These are phyloP conservation scores for Hemiprocne comata DNA, from an alignment of 2,113 vertebrate species.

Conservation along the genomic window DNA sequence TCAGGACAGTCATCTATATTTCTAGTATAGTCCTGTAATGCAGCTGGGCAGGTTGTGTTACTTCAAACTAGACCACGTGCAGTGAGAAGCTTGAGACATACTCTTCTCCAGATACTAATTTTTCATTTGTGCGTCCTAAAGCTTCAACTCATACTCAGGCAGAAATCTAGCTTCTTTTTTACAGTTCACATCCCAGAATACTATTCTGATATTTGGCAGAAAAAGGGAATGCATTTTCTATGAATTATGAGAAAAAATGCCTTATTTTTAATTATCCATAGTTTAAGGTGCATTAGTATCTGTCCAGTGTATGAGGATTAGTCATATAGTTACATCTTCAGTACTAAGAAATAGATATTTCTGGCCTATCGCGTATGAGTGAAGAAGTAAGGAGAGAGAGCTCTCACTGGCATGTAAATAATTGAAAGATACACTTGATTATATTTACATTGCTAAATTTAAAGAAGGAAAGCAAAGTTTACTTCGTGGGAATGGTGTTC, in stretches of 20 bases:
- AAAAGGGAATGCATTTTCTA: neutral
- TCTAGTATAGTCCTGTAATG: neutral
- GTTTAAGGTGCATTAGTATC: neutral
- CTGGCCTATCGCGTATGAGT: neutral
- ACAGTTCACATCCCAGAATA: neutral
- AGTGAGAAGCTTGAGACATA: neutral
- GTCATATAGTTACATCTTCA: neutral
- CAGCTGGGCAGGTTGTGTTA: neutral
- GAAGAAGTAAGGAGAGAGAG: neutral
- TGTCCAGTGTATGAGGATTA: neutral
- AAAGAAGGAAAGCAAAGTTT: neutral
- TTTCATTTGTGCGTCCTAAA: neutral
- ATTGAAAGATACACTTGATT: neutral
- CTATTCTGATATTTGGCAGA: neutral
- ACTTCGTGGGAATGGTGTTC: neutral
- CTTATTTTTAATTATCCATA: neutral
- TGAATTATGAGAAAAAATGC: neutral
- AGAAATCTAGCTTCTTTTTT: neutral
- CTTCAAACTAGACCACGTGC: neutral
- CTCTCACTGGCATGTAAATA: neutral
- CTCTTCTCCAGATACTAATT: neutral
- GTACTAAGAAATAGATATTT: neutral
- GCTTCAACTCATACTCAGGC: neutral
- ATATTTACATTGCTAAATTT: neutral
- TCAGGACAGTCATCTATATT: neutral